Percentiles rank a stretch among this genome's conserved stretches.
phyloP scores from a whole-genome alignment of 2,113 vertebrate species.

The Syrrhaptes paradoxus region DNA sequence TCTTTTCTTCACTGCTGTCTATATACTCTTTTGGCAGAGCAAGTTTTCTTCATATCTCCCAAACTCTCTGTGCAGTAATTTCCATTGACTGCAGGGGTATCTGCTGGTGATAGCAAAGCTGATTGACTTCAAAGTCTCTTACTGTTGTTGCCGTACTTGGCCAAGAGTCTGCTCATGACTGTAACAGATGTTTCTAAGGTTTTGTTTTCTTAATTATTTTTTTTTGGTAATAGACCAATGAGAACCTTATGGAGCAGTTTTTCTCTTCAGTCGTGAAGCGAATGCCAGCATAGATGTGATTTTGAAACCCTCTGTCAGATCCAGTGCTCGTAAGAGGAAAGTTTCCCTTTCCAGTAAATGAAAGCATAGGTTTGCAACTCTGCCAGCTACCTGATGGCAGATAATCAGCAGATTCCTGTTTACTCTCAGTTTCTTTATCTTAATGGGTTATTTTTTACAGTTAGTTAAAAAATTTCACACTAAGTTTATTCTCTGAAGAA shows the following conservation, averaged over 20 bases:
- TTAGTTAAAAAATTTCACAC: constrained; percentile 10
- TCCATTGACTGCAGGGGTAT: constrained; percentile 51
- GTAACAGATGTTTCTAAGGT: constrained; percentile 60
- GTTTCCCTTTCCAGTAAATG: constrained; percentile 43
- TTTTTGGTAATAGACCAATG: constrained; percentile 23
- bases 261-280: constrained; percentile 38
- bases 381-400: constrained; percentile 42
- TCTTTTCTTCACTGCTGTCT: neutral
- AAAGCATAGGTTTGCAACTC: constrained; percentile 35
- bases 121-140: constrained; percentile 71
- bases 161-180: constrained; percentile 59
- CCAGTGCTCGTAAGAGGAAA: neutral
- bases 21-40: neutral
- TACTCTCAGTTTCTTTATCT: constrained; percentile 16
- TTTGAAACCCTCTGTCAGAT: constrained; percentile 41
- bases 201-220: neutral
- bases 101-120: constrained; percentile 59
- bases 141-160: constrained; percentile 57
- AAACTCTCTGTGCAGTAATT: constrained; percentile 43
- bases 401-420: constrained; percentile 37
- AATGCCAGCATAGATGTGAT: constrained; percentile 44
- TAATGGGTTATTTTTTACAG: neutral
- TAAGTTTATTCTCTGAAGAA: neutral
- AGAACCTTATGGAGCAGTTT: constrained; percentile 63
- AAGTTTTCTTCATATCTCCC: constrained; percentile 18